A percentile compares a stretch with the other conserved stretches of the same genome.
phyloP scores from a whole-genome alignment of 2,888 invertebrate species.

The Apamea sordens region DNA sequence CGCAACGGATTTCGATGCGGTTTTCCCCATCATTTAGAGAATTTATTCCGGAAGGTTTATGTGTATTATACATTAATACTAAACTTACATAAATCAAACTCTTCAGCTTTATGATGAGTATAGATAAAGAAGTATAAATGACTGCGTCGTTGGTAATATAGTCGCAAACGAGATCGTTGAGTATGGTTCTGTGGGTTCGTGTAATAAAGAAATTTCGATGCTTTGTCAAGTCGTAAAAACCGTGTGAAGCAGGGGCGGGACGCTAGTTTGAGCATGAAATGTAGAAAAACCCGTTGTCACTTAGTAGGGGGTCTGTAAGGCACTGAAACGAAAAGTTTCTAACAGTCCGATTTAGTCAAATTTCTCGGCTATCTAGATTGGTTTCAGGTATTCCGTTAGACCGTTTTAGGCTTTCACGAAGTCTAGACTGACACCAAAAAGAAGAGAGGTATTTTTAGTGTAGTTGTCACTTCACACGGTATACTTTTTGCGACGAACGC shows the following conservation, averaged over 20 bases:
- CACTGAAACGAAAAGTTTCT: conserved; percentile 68
- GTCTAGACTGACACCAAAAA: conserved; percentile 28
- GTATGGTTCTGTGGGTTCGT: no score
- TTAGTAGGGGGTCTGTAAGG: conserved; percentile 61
- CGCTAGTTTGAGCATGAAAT: not conserved
- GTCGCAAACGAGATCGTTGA: no score
- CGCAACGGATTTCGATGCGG: not conserved
- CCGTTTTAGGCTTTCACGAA: conserved; percentile 53
- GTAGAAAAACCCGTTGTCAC: not conserved
- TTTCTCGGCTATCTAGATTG: conserved; percentile 56
- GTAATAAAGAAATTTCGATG: not conserved
- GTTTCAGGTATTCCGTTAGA: conserved; percentile 58
- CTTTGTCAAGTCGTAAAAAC: not conserved
- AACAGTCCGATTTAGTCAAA: conserved; percentile 63
- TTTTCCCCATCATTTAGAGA: not conserved
- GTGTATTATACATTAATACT: not conserved
- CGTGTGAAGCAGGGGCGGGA: not conserved
- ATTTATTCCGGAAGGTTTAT: not conserved
- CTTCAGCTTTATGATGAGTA: no score
- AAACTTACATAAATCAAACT: not conserved
- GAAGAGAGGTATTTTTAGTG: not conserved
- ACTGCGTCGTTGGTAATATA: no score
- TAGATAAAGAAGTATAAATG: no score
- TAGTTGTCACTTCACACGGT: not conserved
- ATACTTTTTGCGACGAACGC: not conserved